Evolutionary conservation across 2,113 vertebrate species (phyloP).

Genomic region (Haliaeetus leucogaster): DNA sequence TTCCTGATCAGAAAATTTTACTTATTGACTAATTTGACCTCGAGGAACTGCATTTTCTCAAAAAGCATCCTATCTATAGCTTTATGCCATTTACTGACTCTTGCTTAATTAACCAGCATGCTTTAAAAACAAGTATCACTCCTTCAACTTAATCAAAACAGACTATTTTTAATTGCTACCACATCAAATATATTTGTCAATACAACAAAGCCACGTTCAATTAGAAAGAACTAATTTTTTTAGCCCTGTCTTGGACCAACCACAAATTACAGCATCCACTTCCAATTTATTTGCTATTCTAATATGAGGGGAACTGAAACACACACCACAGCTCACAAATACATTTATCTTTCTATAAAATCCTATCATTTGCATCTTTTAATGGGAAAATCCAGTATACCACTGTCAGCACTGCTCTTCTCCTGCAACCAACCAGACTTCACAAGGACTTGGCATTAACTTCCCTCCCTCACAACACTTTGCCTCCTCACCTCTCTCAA

Average conservation of each 20-base stretch:
- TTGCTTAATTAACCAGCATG: slow-evolving; percentile 51
- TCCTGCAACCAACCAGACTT: neutral
- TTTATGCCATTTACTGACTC: slow-evolving; percentile 9
- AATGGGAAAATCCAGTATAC: neutral
- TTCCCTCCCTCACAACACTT: neutral
- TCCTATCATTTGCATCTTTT: neutral
- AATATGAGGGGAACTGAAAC: neutral
- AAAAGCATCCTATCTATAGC: neutral
- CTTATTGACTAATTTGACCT: slow-evolving; percentile 37
- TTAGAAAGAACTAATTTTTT: neutral
- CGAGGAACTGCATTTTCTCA: slow-evolving; percentile 14
- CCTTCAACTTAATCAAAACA: slow-evolving; percentile 26
- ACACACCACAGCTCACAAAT: neutral
- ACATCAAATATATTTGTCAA: neutral
- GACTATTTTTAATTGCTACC: slow-evolving; percentile 38
- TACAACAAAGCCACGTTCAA: neutral
- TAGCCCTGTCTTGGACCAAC: slow-evolving; percentile 7
- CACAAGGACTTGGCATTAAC: neutral
- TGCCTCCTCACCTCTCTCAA: neutral
- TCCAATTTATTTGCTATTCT: slow-evolving; percentile 22
- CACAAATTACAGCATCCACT: neutral
- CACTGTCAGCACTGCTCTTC: neutral
- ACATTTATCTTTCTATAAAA: neutral
- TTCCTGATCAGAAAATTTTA: slow-evolving; percentile 13
- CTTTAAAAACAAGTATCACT: slow-evolving; percentile 8